Evolutionary conservation across 2,113 vertebrate species (phyloP).

Genomic region (Sapayoa aenigma): DNA sequence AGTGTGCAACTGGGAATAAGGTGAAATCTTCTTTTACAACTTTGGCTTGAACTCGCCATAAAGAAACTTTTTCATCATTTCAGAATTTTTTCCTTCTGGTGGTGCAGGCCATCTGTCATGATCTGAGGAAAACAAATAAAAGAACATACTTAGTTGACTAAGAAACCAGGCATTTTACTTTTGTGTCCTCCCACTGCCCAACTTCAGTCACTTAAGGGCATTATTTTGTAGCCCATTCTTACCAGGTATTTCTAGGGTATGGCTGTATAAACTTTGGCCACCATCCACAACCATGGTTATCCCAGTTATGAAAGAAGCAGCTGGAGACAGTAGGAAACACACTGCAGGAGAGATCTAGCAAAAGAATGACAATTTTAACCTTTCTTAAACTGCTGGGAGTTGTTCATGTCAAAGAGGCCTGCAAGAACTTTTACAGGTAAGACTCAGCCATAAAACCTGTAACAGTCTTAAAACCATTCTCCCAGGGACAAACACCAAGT

Average conservation of each 20-base stretch:
- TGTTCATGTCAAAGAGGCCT: background rate
- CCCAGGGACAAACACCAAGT: background rate
- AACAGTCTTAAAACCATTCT: background rate
- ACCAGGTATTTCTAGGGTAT: conserved; percentile 78
- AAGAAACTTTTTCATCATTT: conserved; percentile 74
- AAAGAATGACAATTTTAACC: background rate
- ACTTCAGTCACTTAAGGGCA: background rate
- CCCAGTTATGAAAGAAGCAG: conserved; percentile 87
- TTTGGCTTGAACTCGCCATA: conserved; percentile 46
- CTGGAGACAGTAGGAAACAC: conserved; percentile 92
- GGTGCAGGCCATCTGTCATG: conserved; percentile 80
- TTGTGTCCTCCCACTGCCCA: background rate
- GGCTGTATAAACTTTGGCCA: conserved; percentile 79
- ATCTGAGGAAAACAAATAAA: conserved; percentile 69
- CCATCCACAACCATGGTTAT: conserved; percentile 85
- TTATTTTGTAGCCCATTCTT: conserved; percentile 14
- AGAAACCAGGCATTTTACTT: background rate
- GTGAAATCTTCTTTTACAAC: conserved; percentile 21
- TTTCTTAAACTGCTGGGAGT: background rate
- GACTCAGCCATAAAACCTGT: background rate
- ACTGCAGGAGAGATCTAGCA: conserved; percentile 85
- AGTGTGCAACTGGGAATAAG: background rate
- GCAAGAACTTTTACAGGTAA: background rate
- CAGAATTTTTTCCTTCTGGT: conserved; percentile 81
- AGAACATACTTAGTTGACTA: background rate